Evolutionary conservation across 2,797 vertebrate species (phyloP).

Genomic region (Carduelis carduelis): DNA sequence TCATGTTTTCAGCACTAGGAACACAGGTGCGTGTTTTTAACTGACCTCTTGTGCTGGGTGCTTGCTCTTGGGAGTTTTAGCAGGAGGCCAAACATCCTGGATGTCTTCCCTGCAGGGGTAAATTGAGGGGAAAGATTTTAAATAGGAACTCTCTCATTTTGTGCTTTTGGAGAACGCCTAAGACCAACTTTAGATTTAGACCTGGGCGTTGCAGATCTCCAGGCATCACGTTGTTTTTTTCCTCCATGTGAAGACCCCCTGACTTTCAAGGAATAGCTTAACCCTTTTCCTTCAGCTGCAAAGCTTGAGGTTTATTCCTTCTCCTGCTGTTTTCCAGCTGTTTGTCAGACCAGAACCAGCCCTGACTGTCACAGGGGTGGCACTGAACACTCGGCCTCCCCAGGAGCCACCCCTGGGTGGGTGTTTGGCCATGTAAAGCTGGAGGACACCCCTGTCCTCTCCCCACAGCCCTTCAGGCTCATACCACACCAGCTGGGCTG

Average conservation of each 20-base stretch:
- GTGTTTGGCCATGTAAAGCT: accelerated
- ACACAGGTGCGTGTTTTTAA: accelerated
- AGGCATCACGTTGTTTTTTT: not conserved
- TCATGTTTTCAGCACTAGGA: not conserved
- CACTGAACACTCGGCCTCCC: not conserved
- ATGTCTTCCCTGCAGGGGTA: not conserved
- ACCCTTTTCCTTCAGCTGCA: not conserved
- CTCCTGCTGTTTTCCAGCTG: not conserved
- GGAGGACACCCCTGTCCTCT: not conserved
- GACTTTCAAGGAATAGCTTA: not conserved
- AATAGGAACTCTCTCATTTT: not conserved
- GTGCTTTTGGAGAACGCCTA: accelerated
- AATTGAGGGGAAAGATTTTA: not conserved
- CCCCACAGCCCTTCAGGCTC: not conserved
- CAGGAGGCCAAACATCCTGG: not conserved
- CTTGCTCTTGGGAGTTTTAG: not conserved
- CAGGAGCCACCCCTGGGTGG: not conserved
- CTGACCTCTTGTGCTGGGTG: not conserved
- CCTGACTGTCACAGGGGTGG: not conserved
- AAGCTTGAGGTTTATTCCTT: not conserved
- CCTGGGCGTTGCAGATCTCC: accelerated
- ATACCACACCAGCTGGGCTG: accelerated
- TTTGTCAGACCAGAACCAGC: not conserved
- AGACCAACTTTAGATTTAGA: not conserved
- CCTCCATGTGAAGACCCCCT: not conserved